Conservation (phyloP, 2,797 vertebrate species). For the Danio choprae region DNA sequence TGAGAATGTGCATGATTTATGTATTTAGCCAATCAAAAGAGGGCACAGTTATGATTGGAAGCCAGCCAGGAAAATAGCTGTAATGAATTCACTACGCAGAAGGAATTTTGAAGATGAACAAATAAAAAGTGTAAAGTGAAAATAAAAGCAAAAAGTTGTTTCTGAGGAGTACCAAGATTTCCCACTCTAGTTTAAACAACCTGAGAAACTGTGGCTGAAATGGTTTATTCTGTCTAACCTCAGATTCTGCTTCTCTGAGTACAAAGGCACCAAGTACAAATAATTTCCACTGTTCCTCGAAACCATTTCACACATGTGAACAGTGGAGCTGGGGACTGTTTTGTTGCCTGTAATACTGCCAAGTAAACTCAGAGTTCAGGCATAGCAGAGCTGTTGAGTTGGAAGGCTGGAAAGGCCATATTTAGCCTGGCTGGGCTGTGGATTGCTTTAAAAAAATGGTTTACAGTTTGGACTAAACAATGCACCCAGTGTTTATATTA, state of each 20-base stretch:
- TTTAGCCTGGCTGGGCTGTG: conserved; percentile 33
- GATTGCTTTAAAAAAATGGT: neutral
- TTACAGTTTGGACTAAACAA: neutral
- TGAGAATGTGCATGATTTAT: conserved; percentile 27
- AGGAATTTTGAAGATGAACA: neutral
- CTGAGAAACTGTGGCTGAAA: neutral
- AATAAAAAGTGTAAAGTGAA: neutral
- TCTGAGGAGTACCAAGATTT: conserved; percentile 2
- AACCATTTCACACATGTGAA: neutral
- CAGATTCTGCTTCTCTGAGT: neutral
- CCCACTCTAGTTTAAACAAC: neutral
- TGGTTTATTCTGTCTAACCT: neutral
- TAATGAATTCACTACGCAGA: conserved; percentile 18
- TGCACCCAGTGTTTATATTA: neutral
- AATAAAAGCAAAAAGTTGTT: neutral
- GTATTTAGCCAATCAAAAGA: conserved; percentile 45
- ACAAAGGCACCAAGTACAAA: neutral
- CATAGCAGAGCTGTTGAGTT: conserved; percentile 45
- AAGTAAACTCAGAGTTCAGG: conserved; percentile 13
- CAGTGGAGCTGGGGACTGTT: conserved; percentile 9
- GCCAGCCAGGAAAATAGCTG: neutral
- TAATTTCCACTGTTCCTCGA: conserved; percentile 3
- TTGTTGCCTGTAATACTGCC: conserved; percentile 20
- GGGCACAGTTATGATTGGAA: neutral
- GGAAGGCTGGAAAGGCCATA: conserved; percentile 18